A percentile compares a stretch with the other conserved stretches of the same genome.
phyloP scores from a whole-genome alignment of 2,113 vertebrate species.

The Cryptotis parvus region DNA sequence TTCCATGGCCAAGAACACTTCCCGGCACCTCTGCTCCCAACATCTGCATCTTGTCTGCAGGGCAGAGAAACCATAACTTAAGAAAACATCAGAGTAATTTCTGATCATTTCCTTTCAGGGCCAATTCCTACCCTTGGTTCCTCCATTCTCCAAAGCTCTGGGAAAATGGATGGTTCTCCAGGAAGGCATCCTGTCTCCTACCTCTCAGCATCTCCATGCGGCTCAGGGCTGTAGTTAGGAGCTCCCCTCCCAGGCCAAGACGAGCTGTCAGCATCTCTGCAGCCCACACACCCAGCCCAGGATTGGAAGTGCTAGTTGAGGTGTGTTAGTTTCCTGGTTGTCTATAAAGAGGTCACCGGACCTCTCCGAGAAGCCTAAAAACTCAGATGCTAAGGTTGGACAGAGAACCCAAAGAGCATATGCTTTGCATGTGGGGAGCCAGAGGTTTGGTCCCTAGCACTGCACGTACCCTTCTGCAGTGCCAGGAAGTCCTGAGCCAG shows the following conservation, averaged over 20 bases:
- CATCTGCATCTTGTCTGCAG: background rate
- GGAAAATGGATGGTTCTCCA: constrained; percentile 13
- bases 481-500: too few species aligned
- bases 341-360: background rate
- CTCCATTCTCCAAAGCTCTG: background rate
- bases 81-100: background rate
- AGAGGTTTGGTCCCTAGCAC: too few species aligned
- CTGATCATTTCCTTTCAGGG: background rate
- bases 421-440: too few species aligned
- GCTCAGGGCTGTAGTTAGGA: background rate
- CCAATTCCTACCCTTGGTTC: background rate
- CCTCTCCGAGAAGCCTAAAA: background rate
- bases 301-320: background rate
- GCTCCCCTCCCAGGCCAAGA: background rate
- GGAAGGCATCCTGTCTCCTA: background rate
- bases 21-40: background rate
- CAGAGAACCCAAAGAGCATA: too few species aligned
- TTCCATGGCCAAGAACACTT: background rate
- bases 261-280: background rate
- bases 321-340: background rate
- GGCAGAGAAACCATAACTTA: background rate
- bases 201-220: background rate
- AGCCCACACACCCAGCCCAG: background rate
- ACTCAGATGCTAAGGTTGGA: too few species aligned
- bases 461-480: too few species aligned